Evolutionary conservation across 2,888 invertebrate species (phyloP).

Genomic region (Troilus luridus): DNA sequence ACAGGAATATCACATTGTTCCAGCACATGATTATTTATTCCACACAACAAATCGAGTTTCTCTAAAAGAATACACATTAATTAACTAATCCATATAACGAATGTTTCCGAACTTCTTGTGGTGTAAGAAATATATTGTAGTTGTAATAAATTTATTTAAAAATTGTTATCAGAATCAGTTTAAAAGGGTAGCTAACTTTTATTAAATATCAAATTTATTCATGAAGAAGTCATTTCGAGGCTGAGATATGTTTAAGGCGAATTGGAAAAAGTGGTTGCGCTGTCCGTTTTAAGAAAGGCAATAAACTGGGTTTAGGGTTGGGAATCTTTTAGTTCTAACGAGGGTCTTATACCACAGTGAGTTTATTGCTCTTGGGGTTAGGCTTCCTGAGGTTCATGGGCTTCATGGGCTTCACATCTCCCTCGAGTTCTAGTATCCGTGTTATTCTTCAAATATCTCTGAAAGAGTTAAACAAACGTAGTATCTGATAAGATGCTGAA

Average conservation of each 20-base stretch:
- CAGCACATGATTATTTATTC: background rate
- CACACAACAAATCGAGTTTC: background rate
- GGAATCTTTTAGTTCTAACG: constrained; percentile 14
- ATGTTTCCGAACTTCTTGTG: too few relatives aligned
- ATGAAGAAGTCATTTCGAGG: constrained; percentile 9
- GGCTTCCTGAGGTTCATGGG: too few relatives aligned
- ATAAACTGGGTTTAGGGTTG: constrained; percentile 13
- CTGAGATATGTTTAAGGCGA: constrained; percentile 16
- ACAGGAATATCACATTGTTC: background rate
- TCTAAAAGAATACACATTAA: background rate
- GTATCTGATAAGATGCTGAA: background rate
- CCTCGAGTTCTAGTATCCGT: background rate
- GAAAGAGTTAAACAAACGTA: background rate
- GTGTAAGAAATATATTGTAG: too few relatives aligned
- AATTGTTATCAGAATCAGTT: background rate
- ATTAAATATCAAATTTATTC: constrained; percentile 46
- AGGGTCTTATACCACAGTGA: background rate
- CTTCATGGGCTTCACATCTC: too few relatives aligned
- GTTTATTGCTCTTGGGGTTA: background rate
- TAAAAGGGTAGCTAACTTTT: background rate
- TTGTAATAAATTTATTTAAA: background rate
- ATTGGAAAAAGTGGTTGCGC: constrained; percentile 1
- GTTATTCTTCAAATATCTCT: background rate
- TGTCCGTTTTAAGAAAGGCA: background rate
- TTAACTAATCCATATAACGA: too few relatives aligned